These are phyloP conservation scores for Gobio gobio DNA, from an alignment of 2,113 vertebrate genomes.

Conservation along the genomic window DNA sequence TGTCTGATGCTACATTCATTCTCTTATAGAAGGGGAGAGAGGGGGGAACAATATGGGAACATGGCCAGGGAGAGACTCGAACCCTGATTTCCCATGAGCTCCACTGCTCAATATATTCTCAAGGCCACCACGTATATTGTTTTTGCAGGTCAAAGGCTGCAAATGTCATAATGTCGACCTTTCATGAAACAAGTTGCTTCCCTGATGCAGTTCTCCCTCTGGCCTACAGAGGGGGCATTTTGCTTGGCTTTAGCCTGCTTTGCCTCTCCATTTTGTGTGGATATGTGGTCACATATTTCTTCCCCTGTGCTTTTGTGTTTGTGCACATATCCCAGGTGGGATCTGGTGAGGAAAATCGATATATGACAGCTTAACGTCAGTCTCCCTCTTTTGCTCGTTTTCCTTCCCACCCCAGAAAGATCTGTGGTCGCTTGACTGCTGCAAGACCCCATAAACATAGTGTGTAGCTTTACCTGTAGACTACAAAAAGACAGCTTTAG, in stretches of 20 bases:
- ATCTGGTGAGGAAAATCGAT: conserved; percentile 44
- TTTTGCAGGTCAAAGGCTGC: conserved; percentile 2
- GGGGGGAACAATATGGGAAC: neutral
- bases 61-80: neutral
- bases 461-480: conserved; percentile 35
- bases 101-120: neutral
- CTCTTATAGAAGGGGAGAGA: neutral
- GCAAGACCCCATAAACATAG: conserved; percentile 35
- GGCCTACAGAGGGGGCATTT: conserved; percentile 57
- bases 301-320: conserved; percentile 32
- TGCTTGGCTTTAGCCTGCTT: neutral
- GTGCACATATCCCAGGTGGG: conserved; percentile 48
- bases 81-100: conserved; percentile 23
- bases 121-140: neutral
- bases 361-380: conserved; percentile 64
- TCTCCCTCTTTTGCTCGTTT: conserved; percentile 51
- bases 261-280: neutral
- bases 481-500: neutral
- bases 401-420: neutral
- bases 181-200: neutral
- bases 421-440: neutral
- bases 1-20: neutral
- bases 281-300: conserved; percentile 8
- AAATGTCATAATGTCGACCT: neutral
- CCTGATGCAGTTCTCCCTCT: neutral